Evolutionary conservation across 2,888 invertebrate genomes (phyloP), one percentile per base, ranked within the genome.

Genomic region (Ophion costatus): DNA sequence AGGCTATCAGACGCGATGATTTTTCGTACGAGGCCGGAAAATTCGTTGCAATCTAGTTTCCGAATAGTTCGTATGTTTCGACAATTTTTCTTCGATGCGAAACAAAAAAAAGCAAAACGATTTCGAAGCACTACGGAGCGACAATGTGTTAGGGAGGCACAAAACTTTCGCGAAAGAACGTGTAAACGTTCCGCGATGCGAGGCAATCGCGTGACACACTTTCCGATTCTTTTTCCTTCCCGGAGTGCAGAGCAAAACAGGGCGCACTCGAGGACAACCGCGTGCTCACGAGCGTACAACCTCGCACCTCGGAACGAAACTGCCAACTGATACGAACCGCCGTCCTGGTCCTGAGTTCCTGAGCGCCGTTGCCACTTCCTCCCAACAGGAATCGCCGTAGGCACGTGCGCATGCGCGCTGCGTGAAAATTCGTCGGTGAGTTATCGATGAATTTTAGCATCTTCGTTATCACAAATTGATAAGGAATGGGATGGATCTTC

Each of bases 131-230:
- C 51, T 66, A 29, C 20, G 14, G 14, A 22, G 63, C 24, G 20
- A 74, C 22, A 74, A 74, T 22, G 24, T 63, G 74, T 45, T 24
- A 17, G 1, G 20, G 20, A 56, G 22, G 42, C 14, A 51, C 14
- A 51, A 59, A 57, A 66, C 66, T 69, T 57, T 42, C 4, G 17
- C 38, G 22, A 57, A 67, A 66, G 29, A 66, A 59, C 70, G 9
- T 38, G 6, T 64, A 22, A 71, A 75, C 51, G 70, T 57, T 45
- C 29, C 61, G 22, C 80, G 29, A 63, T 74, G 73, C 45, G 33
- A 73, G 67, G 63, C 73, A 81, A 81, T 84, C 51, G 38, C 38
- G 78, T 81, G 84, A 84, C 84, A 84, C 84, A 84, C 84, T 84
- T 84, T 81, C 61, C 67, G 45, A 69, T 17, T 61, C 22, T 42